A percentile compares a stretch with the other conserved stretches of the same genome.
Conservation (phyloP, 2,888 invertebrate species). For the Sphecodes monilicornis region DNA sequence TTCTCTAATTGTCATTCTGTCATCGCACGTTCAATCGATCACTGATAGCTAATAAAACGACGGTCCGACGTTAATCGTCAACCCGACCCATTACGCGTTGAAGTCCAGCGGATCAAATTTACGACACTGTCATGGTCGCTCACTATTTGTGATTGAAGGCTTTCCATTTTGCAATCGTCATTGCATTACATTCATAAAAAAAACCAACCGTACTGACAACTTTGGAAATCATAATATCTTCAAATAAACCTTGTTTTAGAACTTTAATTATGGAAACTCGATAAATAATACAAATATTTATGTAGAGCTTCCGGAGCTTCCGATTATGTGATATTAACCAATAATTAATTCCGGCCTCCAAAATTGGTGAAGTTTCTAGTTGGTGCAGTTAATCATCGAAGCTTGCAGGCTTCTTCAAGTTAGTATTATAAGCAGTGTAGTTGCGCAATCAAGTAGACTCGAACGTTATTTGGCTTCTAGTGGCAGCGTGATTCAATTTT, state of each 20-base stretch:
- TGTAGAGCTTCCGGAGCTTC: background rate
- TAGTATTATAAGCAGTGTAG: background rate
- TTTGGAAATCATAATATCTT: background rate
- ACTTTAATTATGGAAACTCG: background rate
- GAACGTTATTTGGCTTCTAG: background rate
- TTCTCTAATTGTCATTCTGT: background rate
- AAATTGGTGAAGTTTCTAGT: background rate
- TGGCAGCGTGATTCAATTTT: background rate
- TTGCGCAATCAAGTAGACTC: background rate
- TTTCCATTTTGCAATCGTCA: background rate
- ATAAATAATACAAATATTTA: background rate
- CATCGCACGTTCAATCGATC: conserved; percentile 27
- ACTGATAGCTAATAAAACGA: conserved; percentile 40
- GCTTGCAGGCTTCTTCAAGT: background rate
- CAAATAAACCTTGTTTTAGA: background rate
- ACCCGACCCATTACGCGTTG: conserved; percentile 9
- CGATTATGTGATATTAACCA: background rate
- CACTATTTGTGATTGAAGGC: conserved; percentile 7
- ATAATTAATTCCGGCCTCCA: background rate
- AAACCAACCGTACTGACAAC: background rate
- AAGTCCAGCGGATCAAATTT: conserved; percentile 1
- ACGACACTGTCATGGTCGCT: conserved; percentile 5
- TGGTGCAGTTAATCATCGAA: background rate
- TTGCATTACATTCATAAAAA: background rate
- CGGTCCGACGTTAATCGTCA: conserved; percentile 35